Evolutionary conservation across 2,888 invertebrate genomes (phyloP).

Genomic region (Agapostemon virescens): DNA sequence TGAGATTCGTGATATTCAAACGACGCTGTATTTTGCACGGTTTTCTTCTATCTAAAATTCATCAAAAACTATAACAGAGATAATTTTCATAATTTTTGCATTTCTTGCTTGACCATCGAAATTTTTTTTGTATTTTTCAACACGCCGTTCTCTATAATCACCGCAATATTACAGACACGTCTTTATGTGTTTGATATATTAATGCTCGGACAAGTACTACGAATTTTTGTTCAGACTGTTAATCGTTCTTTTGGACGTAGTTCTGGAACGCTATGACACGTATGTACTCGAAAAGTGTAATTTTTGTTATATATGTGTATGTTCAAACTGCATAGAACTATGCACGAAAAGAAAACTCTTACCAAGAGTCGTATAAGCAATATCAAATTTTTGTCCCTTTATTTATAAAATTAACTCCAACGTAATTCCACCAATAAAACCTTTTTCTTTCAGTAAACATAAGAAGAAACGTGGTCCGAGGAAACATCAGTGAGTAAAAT

Average conservation of each 20-base stretch:
- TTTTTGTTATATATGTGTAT: slow-evolving; percentile 43
- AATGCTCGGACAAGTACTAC: slow-evolving; percentile 63
- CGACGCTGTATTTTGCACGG: slow-evolving; percentile 40
- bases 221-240: slow-evolving; percentile 32
- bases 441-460: slow-evolving; percentile 77
- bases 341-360: slow-evolving; percentile 24
- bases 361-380: slow-evolving; percentile 19
- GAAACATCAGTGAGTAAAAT: slow-evolving; percentile 76
- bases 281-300: slow-evolving; percentile 45
- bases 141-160: slow-evolving; percentile 74
- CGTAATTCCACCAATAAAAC: slow-evolving; percentile 51
- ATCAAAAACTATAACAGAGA: slow-evolving; percentile 63
- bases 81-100: slow-evolving; percentile 59
- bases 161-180: slow-evolving; percentile 43
- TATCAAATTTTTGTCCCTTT: slow-evolving; percentile 67
- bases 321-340: slow-evolving; percentile 21
- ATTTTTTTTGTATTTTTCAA: slow-evolving; percentile 40
- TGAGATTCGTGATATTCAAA: slow-evolving; percentile 39
- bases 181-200: slow-evolving; percentile 46
- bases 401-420: slow-evolving; percentile 41
- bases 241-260: slow-evolving; percentile 37
- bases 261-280: slow-evolving; percentile 30
- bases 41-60: slow-evolving; percentile 41
- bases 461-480: slow-evolving; percentile 77
- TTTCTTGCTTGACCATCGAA: slow-evolving; percentile 48